phyloP scores from a whole-genome alignment of 1,140 invertebrate genomes.

The Diabrotica undecimpunctata region DNA sequence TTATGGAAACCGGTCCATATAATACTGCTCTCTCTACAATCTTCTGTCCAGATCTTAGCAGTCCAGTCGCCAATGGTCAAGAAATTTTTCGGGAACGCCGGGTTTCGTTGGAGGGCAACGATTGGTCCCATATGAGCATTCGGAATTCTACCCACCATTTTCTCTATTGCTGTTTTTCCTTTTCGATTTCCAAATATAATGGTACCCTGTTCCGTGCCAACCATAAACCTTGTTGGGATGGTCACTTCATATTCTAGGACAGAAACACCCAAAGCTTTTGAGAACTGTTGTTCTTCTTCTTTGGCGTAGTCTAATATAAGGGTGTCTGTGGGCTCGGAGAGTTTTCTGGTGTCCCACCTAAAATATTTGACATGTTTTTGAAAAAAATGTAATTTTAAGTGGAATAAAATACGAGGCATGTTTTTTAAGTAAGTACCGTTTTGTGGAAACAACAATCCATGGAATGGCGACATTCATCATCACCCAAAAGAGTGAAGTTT shows the following conservation, averaged over 20 bases:
- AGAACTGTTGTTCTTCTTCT: constrained; percentile 65
- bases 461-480: no score
- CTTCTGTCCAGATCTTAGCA: constrained; percentile 87
- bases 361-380: not conserved
- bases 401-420: no score
- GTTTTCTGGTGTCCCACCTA: constrained; percentile 85
- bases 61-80: constrained; percentile 90
- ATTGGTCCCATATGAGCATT: constrained; percentile 80
- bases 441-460: no score
- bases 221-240: constrained; percentile 80
- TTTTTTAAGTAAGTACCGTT: no score
- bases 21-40: constrained; percentile 84
- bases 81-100: constrained; percentile 87
- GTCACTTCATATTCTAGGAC: constrained; percentile 86
- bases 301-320: constrained; percentile 77
- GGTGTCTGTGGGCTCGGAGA: constrained; percentile 74
- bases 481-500: no score
- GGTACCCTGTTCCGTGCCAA: constrained; percentile 73
- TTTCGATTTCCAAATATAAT: constrained; percentile 82
- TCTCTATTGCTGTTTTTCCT: constrained; percentile 72
- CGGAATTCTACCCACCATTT: constrained; percentile 70
- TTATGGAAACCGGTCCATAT: constrained; percentile 83
- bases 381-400: constrained; percentile 2
- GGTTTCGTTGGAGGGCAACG: constrained; percentile 80
- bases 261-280: constrained; percentile 73